phyloP scores from a whole-genome alignment of 2,888 invertebrate species.

The Drosophila kambysellisi region DNA sequence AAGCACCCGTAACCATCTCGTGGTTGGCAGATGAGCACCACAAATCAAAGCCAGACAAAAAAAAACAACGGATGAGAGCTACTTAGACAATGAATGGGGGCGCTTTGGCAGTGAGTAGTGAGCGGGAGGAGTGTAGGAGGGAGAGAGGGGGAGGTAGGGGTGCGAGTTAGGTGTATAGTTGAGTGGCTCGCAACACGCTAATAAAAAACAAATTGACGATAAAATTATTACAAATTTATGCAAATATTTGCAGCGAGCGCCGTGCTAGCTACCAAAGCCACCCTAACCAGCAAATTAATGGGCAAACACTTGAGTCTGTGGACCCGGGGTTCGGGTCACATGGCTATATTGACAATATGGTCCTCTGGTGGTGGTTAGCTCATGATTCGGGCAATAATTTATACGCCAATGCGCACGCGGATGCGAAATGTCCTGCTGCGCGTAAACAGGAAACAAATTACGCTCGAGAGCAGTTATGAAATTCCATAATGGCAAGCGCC shows the following conservation, averaged over 20 bases:
- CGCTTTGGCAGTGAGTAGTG: conserved; percentile 11
- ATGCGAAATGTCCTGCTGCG: conserved; percentile 76
- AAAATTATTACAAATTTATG: conserved; percentile 84
- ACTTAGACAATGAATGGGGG: conserved; percentile 28
- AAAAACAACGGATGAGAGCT: conserved; percentile 39
- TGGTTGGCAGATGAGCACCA: conserved; percentile 57
- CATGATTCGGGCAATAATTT: conserved; percentile 77
- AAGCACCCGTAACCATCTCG: conserved; percentile 36
- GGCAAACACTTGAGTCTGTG: conserved; percentile 71
- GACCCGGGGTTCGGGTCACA: conserved; percentile 50
- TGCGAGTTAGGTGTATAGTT: conserved; percentile 35
- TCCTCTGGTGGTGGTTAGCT: conserved; percentile 53
- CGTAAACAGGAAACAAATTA: conserved; percentile 84
- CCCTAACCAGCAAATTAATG: conserved; percentile 72
- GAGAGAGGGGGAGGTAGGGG: conserved; percentile 1
- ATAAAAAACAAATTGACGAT: conserved; percentile 83
- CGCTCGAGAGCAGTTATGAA: conserved; percentile 79
- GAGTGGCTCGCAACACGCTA: conserved; percentile 77
- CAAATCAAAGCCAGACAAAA: conserved; percentile 65
- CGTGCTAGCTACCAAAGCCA: conserved; percentile 33
- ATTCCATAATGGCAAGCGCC: conserved; percentile 69
- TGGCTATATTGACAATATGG: conserved; percentile 25
- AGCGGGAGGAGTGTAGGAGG: neutral
- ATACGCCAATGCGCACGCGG: conserved; percentile 76
- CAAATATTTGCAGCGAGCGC: conserved; percentile 77